phyloP scores from a whole-genome alignment of 2,113 vertebrate species.

The Aphelocoma coerulescens region DNA sequence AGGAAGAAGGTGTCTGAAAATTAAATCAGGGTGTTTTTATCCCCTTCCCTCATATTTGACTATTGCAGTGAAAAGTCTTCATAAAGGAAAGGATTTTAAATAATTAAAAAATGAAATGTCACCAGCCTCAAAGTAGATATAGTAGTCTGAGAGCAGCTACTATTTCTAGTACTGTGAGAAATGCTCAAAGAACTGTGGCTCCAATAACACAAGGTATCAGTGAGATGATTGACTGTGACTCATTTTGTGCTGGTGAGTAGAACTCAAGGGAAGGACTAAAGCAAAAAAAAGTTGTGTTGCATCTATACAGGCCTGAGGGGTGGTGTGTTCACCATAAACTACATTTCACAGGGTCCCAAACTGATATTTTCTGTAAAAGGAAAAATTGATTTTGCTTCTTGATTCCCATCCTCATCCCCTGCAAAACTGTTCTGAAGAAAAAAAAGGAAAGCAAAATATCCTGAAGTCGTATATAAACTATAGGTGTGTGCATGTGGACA shows the following conservation, averaged over 20 bases:
- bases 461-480: background rate
- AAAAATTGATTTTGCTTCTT: constrained; percentile 10
- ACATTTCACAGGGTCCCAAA: background rate
- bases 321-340: background rate
- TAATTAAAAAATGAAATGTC: background rate
- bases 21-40: background rate
- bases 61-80: background rate
- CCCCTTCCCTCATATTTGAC: background rate
- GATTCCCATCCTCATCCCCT: background rate
- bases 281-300: background rate
- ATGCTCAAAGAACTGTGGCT: background rate
- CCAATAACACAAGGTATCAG: background rate
- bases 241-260: background rate
- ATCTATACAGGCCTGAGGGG: background rate
- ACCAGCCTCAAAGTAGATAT: background rate
- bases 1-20: background rate
- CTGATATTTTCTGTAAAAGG: background rate
- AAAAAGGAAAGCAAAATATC: background rate
- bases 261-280: background rate
- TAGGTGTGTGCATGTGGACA: background rate
- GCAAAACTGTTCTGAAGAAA: background rate
- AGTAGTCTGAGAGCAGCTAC: background rate
- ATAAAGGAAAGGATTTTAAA: background rate
- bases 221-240: constrained; percentile 17
- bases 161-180: background rate